Conservation (phyloP, 2,113 vertebrate genomes). For the Nipponia nippon region DNA sequence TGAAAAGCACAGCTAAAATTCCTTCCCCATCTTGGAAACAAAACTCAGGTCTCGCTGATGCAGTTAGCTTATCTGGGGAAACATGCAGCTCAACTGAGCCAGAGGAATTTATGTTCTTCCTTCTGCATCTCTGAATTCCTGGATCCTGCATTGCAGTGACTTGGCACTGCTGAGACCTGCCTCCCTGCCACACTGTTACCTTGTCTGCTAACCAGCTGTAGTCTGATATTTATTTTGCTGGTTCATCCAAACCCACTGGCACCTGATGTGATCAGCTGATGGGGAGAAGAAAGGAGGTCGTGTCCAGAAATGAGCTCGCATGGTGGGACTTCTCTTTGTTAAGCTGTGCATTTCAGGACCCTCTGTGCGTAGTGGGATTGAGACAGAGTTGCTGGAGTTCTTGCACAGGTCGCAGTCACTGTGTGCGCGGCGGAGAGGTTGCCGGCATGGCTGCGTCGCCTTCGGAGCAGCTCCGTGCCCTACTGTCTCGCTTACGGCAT, state of each 20-base stretch:
- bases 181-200: background rate
- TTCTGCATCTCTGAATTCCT: background rate
- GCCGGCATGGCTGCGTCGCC: background rate
- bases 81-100: background rate
- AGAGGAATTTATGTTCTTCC: background rate
- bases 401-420: background rate
- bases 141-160: conserved; percentile 40
- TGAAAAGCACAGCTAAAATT: background rate
- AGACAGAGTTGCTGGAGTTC: background rate
- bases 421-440: background rate
- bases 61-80: background rate
- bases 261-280: background rate
- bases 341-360: background rate
- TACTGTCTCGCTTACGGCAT: conserved; percentile 2
- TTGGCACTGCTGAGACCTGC: background rate
- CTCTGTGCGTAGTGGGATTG: background rate
- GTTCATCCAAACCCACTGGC: background rate
- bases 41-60: background rate
- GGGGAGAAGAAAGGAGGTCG: background rate
- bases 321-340: background rate
- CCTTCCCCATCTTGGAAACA: background rate
- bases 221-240: background rate
- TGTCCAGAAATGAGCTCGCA: background rate
- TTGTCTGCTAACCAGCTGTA: background rate
- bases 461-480: background rate